Base-by-base conservation (phyloP, 2,797 vertebrate species). In the Acanthurus lineatus region DNA sequence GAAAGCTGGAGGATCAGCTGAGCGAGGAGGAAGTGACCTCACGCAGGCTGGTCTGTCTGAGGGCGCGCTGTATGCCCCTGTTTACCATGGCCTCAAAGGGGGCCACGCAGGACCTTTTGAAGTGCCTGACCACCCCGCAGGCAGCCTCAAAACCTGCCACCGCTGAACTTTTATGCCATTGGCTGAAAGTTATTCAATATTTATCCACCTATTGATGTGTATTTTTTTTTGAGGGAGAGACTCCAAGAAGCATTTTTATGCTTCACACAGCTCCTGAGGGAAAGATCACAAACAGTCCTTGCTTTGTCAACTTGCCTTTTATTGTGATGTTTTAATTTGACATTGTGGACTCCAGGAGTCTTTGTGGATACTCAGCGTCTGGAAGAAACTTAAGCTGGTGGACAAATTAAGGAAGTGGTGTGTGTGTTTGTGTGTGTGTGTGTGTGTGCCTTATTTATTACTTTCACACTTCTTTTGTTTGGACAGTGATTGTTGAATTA, bases 171-270 rank as follows among this genome's bases (percentile, higher is more conserved):
- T 94, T 77, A 89, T 81, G 80, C 88, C 84, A 92, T 93, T 94
- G 92, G 92, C 86, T 89, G 83, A 90, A 93, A 92, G 87, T 91
- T 89, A 92, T 93, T 91, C 89, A 93, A 92, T 93, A 93, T 93
- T 94, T 87, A 94, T 93, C 79, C 83, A 52, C 75, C 88, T 83
- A 92, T 92, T 93, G 91, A 93, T 92, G 90, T 93, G 88, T 87
- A 15, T 76, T 89, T 91, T 89, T 91, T n/a, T 52, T 90, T 86
- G 70, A 88, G 85, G 74, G 80, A 84, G 84, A 81, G 86, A 84
- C 77, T 80, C 82, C 70, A 77, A 90, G 89, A 86, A 88, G 69
- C 49, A 66, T 79, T 88, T 77, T 82, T 77, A 60, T 74, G 69
- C 85, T 58, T 86, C 87, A 64, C 58, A 76, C 61, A 74, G 84